These are phyloP conservation scores for Spisula subtruncata DNA, from an alignment of 2,888 invertebrate genomes.

Conservation along the genomic window DNA sequence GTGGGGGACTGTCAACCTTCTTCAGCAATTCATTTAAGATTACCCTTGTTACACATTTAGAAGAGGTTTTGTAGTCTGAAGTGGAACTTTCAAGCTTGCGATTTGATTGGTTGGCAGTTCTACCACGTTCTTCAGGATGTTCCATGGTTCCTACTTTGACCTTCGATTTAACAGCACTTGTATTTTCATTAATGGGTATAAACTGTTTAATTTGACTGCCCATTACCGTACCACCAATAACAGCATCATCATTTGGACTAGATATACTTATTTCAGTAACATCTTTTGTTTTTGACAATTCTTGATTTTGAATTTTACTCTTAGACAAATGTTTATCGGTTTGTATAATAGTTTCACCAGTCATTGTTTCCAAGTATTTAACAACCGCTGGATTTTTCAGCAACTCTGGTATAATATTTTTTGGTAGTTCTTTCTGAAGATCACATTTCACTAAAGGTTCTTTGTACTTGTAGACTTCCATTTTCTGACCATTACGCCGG, in stretches of 20 bases:
- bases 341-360: slow-evolving; percentile 15
- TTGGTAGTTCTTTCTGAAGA: slow-evolving; percentile 42
- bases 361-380: slow-evolving; percentile 44
- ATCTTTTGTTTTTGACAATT: background rate
- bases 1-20: too few species aligned
- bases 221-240: background rate
- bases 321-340: background rate
- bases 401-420: slow-evolving; percentile 35
- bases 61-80: too few species aligned
- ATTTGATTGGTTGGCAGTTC: background rate
- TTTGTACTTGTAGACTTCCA: slow-evolving; percentile 47
- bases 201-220: slow-evolving; percentile 18
- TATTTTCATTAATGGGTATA: background rate
- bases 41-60: too few species aligned
- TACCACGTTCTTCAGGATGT: background rate
- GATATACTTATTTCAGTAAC: background rate
- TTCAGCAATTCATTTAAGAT: too few species aligned
- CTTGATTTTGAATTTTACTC: background rate
- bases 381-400: slow-evolving; percentile 46
- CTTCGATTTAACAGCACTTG: background rate
- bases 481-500: slow-evolving; percentile 30
- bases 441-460: slow-evolving; percentile 33
- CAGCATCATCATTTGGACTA: slow-evolving; percentile 21
- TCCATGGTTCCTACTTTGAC: background rate
- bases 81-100: background rate